phyloP scores from a whole-genome alignment of 1,140 invertebrate species.

The Cotesia chilonis region DNA sequence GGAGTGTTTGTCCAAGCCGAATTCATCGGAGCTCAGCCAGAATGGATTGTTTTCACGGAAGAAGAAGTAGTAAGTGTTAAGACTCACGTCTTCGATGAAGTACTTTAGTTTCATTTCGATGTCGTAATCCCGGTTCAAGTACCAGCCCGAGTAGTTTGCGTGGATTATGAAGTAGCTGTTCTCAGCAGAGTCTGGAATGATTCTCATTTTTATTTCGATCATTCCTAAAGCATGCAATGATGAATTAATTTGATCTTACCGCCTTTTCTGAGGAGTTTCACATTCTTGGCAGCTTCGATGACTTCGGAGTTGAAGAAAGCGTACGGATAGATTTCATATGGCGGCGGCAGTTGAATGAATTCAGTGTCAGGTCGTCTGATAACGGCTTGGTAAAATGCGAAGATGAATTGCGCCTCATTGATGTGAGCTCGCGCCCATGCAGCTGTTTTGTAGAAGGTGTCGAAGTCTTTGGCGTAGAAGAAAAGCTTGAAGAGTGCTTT shows the following conservation, averaged over 20 bases:
- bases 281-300: constrained; percentile 51
- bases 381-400: constrained; percentile 69
- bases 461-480: constrained; percentile 72
- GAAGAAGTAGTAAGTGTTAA: constrained; percentile 76
- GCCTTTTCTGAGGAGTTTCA: constrained; percentile 44
- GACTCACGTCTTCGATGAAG: constrained; percentile 74
- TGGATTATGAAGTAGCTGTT: constrained; percentile 54
- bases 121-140: constrained; percentile 65
- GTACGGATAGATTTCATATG: constrained; percentile 73
- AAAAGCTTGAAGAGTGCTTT: constrained; percentile 68
- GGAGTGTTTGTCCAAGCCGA: constrained; percentile 63
- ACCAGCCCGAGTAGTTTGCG: constrained; percentile 67
- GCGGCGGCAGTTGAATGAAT: constrained; percentile 69
- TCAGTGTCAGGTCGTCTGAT: constrained; percentile 68
- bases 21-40: constrained; percentile 68
- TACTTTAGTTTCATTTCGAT: constrained; percentile 69
- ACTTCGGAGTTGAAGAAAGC: constrained; percentile 67
- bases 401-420: constrained; percentile 71
- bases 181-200: constrained; percentile 5
- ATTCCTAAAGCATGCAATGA: too few species aligned
- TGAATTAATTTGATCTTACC: constrained; percentile 36
- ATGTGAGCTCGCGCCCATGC: constrained; percentile 68
- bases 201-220: too few species aligned
- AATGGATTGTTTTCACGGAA: constrained; percentile 70
- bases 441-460: constrained; percentile 72